Conservation (phyloP, 2,113 vertebrate genomes). For the Acanthisitta chloris region DNA sequence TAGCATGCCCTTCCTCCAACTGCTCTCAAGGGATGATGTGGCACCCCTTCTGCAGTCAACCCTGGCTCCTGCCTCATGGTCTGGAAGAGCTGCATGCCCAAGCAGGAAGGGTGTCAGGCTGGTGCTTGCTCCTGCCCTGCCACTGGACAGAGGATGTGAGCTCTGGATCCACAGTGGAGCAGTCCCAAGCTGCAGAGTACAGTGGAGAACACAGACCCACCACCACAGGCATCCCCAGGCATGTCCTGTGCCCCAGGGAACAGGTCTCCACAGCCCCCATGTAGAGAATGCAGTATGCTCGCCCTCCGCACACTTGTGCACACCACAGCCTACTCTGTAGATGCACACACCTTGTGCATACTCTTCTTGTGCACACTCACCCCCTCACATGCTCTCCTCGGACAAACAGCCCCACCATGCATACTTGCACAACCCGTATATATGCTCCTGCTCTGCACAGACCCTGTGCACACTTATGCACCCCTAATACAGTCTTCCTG, state of each 20-base stretch:
- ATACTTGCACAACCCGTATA: not conserved
- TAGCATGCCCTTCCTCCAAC: not conserved
- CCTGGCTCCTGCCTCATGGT: fast-evolving
- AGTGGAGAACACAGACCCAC: not conserved
- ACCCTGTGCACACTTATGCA: fast-evolving
- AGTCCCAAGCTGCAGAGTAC: not conserved
- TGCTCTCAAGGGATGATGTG: fast-evolving
- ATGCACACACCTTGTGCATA: fast-evolving
- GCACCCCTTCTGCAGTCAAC: not conserved
- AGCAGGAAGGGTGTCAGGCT: not conserved
- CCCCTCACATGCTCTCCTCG: fast-evolving
- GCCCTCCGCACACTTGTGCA: not conserved
- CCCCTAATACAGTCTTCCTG: too few relatives aligned
- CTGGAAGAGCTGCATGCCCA: fast-evolving
- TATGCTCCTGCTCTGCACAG: not conserved
- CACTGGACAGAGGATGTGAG: fast-evolving
- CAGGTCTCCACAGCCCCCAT: not conserved
- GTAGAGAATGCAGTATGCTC: fast-evolving
- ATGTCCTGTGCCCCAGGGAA: not conserved
- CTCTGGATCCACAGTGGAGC: fast-evolving
- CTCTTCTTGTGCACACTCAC: not conserved
- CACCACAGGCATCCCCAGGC: fast-evolving
- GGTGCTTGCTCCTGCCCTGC: not conserved
- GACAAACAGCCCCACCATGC: not conserved
- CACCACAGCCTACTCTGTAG: not conserved